phyloP scores from a whole-genome alignment of 2,113 vertebrate species.

The Ochotona princeps region DNA sequence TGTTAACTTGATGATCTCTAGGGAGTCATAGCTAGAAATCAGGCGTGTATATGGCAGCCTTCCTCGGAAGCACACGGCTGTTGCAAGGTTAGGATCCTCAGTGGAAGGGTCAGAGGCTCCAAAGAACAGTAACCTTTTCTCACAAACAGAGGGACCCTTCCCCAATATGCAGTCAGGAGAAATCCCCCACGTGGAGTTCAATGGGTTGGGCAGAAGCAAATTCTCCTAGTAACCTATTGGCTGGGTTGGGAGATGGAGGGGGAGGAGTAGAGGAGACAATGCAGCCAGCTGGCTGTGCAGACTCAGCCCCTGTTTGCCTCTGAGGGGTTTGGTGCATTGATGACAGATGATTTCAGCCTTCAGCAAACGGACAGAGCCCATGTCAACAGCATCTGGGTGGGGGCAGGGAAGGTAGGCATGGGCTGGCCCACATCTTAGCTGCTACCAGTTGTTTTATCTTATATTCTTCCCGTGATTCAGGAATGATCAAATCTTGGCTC shows the following conservation, averaged over 20 bases:
- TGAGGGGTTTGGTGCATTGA: background rate
- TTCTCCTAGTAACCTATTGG: background rate
- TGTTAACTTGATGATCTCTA: conserved; percentile 62
- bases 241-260: background rate
- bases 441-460: background rate
- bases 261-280: background rate
- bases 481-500: background rate
- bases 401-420: background rate
- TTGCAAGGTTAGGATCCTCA: background rate
- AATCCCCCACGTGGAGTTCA: background rate
- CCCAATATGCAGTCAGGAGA: background rate
- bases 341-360: conserved; percentile 21
- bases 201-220: background rate
- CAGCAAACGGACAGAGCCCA: background rate
- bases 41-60: conserved; percentile 47
- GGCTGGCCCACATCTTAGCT: background rate
- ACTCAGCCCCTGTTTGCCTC: background rate
- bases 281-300: background rate
- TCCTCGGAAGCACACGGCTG: background rate
- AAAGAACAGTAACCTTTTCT: background rate
- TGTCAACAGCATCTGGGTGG: background rate
- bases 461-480: background rate
- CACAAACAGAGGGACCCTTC: conserved; percentile 5
- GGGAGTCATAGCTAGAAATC: conserved; percentile 56
- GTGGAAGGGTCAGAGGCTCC: background rate